These are phyloP conservation scores for Rhinichthys klamathensis DNA, from an alignment of 2,113 vertebrate genomes.

Conservation along the genomic window DNA sequence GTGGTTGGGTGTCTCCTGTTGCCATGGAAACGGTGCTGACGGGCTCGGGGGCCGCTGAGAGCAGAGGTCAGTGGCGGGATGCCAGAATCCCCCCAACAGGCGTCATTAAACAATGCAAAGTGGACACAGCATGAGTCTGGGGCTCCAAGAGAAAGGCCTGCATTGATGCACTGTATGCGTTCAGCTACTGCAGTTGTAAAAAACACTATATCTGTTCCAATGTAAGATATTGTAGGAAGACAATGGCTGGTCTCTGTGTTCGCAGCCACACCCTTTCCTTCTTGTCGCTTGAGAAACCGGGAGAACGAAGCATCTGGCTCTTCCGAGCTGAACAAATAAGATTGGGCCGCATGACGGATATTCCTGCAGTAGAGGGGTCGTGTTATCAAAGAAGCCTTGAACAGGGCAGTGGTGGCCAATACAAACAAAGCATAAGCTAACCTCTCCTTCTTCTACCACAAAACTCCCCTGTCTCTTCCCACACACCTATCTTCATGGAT, in stretches of 20 bases:
- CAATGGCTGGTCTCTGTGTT: conserved; percentile 35
- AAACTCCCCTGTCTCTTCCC: background rate
- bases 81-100: conserved; percentile 35
- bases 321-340: conserved; percentile 60
- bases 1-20: conserved; percentile 37
- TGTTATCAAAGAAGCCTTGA: conserved; percentile 48
- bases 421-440: conserved; percentile 44
- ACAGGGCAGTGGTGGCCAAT: conserved; percentile 21
- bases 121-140: conserved; percentile 39
- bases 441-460: background rate
- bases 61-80: conserved; percentile 53
- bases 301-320: conserved; percentile 29
- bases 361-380: conserved; percentile 24
- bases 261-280: conserved; percentile 51
- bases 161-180: conserved; percentile 49
- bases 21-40: conserved; percentile 53
- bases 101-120: conserved; percentile 54
- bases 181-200: conserved; percentile 27
- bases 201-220: conserved; percentile 10
- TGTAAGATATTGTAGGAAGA: conserved; percentile 43
- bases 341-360: conserved; percentile 43
- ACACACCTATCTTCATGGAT: background rate
- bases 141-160: conserved; percentile 44
- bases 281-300: conserved; percentile 3
- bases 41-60: conserved; percentile 27